Percentiles rank a stretch among this genome's conserved stretches.
phyloP scores from a whole-genome alignment of 2,113 vertebrate species.

The Asarcornis scutulata region DNA sequence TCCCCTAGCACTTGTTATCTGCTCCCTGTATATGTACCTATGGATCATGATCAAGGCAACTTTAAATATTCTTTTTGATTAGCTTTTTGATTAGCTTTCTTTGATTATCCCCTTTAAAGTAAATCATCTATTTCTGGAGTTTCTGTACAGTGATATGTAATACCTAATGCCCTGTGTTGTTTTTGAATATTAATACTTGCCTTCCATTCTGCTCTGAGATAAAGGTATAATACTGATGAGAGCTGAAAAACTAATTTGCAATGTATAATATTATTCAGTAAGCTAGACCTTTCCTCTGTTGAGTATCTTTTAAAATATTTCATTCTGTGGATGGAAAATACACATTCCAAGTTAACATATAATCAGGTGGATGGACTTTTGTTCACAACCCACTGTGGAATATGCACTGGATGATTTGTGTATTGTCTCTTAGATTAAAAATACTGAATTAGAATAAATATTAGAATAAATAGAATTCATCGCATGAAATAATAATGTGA shows the following conservation, averaged over 20 bases:
- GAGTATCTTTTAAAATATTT: constrained; percentile 21
- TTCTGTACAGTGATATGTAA: constrained; percentile 6
- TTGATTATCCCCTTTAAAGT: constrained; percentile 56
- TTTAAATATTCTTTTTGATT: constrained; percentile 61
- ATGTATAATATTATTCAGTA: constrained; percentile 22
- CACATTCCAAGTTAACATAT: not conserved
- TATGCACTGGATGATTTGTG: not conserved
- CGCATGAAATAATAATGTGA: not conserved
- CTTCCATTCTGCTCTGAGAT: constrained; percentile 27
- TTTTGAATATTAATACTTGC: constrained; percentile 51
- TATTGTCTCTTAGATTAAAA: constrained; percentile 5
- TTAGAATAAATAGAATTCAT: not conserved
- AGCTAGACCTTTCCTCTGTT: not conserved
- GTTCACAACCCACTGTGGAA: not conserved
- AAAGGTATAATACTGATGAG: constrained; percentile 2
- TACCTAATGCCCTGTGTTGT: constrained; percentile 1
- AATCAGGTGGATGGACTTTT: not conserved
- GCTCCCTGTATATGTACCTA: not conserved
- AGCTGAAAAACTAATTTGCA: constrained; percentile 46
- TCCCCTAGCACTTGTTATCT: not conserved
- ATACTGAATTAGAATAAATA: not conserved
- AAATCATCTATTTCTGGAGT: constrained; percentile 58
- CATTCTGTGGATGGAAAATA: constrained; percentile 15
- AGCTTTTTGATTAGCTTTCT: constrained; percentile 64
- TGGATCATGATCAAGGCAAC: constrained; percentile 38